Percentiles rank a stretch among this genome's conserved stretches.
phyloP scores from a whole-genome alignment of 2,797 vertebrate genomes.

The Sebastes elongatus region DNA sequence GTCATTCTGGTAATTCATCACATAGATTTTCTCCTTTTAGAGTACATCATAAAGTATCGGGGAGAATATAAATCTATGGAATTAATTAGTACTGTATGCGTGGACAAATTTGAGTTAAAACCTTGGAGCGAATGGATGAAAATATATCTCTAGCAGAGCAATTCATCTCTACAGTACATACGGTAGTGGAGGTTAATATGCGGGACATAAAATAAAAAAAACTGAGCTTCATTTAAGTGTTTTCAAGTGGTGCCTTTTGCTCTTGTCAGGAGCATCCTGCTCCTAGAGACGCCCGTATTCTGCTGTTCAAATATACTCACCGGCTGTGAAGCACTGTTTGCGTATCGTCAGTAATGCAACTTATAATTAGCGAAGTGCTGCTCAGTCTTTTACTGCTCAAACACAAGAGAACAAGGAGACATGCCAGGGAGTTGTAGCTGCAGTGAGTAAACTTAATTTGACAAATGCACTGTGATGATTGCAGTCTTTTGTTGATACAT shows the following conservation, averaged over 20 bases:
- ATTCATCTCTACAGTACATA: neutral
- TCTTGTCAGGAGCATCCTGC: conserved; percentile 22
- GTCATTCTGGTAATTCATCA: neutral
- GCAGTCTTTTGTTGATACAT: neutral
- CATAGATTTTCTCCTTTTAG: conserved; percentile 9
- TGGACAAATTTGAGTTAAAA: conserved; percentile 2
- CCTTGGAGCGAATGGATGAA: neutral
- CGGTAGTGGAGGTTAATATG: neutral
- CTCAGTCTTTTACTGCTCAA: conserved; percentile 14
- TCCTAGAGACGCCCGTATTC: conserved; percentile 1
- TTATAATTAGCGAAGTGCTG: conserved; percentile 46
- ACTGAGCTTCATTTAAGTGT: neutral
- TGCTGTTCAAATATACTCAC: conserved; percentile 40
- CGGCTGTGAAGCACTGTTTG: conserved; percentile 43
- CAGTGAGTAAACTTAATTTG: conserved; percentile 17
- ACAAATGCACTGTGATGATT: conserved; percentile 12
- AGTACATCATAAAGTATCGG: neutral
- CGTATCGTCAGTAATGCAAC: conserved; percentile 40
- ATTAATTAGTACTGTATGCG: conserved; percentile 7
- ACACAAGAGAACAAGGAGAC: neutral
- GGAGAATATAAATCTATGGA: neutral
- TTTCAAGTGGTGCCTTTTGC: neutral
- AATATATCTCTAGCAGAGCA: neutral
- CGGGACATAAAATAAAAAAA: neutral
- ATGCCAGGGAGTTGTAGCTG: conserved; percentile 1